A percentile compares a stretch with the other conserved stretches of the same genome.
phyloP scores from a whole-genome alignment of 2,113 vertebrate genomes.

The Parus major region DNA sequence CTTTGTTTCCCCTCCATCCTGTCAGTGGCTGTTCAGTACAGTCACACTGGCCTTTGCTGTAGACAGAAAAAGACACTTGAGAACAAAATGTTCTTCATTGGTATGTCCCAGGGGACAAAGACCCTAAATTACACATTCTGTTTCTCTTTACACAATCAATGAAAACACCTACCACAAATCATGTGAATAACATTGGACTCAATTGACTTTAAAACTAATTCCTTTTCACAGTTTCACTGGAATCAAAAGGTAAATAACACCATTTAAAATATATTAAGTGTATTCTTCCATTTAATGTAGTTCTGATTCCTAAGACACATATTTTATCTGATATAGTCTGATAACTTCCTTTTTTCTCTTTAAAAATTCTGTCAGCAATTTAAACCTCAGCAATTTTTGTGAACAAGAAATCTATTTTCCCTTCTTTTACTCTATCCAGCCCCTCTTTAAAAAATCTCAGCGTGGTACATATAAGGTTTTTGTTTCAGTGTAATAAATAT shows the following conservation, averaged over 20 bases:
- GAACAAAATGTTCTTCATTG: not conserved
- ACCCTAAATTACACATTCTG: not conserved
- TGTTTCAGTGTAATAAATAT: not conserved
- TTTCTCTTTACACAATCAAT: not conserved
- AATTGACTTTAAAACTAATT: slow-evolving; percentile 6
- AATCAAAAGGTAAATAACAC: not conserved
- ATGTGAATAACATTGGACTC: not conserved
- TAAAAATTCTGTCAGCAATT: not conserved
- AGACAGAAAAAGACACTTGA: not conserved
- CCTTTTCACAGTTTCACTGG: not conserved
- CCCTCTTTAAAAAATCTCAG: not conserved
- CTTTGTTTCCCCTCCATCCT: not conserved
- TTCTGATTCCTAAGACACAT: not conserved
- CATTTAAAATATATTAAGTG: not conserved
- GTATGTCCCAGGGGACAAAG: not conserved
- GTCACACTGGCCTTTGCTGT: not conserved
- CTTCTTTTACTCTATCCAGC: not conserved
- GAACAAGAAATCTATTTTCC: not conserved
- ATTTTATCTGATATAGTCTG: not conserved
- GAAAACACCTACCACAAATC: not conserved
- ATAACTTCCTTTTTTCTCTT: not conserved
- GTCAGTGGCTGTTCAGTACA: not conserved
- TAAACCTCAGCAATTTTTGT: not conserved
- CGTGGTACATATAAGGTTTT: not conserved
- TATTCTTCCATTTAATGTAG: not conserved